Conservation (phyloP, 2,888 invertebrate genomes). For the Eulithis testata region DNA sequence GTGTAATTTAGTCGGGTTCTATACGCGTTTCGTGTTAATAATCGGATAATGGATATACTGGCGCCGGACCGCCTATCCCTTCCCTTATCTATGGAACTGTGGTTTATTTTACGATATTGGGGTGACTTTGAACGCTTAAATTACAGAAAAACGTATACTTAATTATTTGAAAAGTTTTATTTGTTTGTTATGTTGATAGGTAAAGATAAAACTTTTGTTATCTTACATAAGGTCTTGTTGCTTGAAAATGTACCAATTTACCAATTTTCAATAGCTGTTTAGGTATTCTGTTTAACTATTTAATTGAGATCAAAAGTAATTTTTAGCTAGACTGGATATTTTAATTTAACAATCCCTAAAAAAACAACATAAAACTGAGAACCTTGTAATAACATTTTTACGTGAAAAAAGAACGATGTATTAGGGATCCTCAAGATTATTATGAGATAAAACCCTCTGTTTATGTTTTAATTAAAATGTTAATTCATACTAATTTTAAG, state of each 20-base stretch:
- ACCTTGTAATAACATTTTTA: too few relatives aligned
- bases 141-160: not conserved
- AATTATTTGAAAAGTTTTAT: too few relatives aligned
- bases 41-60: slow-evolving; percentile 66
- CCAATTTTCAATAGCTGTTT: too few relatives aligned
- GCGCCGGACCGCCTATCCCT: slow-evolving; percentile 49
- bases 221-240: too few relatives aligned
- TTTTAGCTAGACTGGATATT: too few relatives aligned
- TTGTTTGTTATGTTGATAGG: too few relatives aligned
- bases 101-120: slow-evolving; percentile 7
- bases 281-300: too few relatives aligned
- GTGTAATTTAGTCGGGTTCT: slow-evolving; percentile 32
- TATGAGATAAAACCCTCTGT: slow-evolving; percentile 27
- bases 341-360: too few relatives aligned
- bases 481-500: slow-evolving; percentile 24
- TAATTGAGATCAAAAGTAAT: too few relatives aligned
- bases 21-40: slow-evolving; percentile 59
- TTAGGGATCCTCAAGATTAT: slow-evolving; percentile 22
- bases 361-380: too few relatives aligned
- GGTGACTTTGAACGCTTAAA: slow-evolving; percentile 16
- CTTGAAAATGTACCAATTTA: too few relatives aligned
- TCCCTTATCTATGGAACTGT: slow-evolving; percentile 17
- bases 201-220: too few relatives aligned
- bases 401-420: slow-evolving; percentile 5
- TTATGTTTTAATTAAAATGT: slow-evolving; percentile 33